Conservation (phyloP, 2,113 vertebrate genomes). For the Colistium nudipinnis region DNA sequence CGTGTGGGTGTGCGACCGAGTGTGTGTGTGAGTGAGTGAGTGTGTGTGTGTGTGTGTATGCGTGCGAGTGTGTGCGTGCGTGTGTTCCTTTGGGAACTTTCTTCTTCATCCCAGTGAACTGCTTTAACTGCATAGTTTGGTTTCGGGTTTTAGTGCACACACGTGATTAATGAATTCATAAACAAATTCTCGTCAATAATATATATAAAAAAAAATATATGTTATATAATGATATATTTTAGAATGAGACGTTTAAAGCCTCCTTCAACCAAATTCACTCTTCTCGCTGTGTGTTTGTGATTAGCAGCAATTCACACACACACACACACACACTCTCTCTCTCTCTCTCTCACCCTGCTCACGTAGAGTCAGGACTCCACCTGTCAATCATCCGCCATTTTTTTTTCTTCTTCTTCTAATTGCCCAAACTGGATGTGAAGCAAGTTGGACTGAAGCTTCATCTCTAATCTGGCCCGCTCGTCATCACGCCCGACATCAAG, state of each 20-base stretch:
- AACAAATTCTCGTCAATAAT: background rate
- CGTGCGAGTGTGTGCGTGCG: no score
- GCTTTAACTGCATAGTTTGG: background rate
- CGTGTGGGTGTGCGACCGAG: no score
- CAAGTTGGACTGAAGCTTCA: conserved; percentile 50
- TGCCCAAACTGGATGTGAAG: conserved; percentile 61
- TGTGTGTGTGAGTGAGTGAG: no score
- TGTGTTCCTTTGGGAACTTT: no score
- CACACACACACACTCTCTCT: conserved; percentile 1
- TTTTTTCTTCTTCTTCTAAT: no score
- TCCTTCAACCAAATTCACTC: no score
- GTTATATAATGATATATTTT: no score
- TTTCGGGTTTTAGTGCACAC: background rate
- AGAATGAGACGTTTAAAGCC: no score
- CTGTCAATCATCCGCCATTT: conserved; percentile 66
- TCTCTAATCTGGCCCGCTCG: conserved; percentile 61
- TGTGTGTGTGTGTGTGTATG: no score
- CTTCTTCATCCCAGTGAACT: background rate
- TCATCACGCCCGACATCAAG: conserved; percentile 68
- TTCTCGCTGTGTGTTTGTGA: no score
- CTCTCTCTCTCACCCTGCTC: conserved; percentile 26
- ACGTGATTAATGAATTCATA: no score
- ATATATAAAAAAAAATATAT: no score
- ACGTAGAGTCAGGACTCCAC: conserved; percentile 58
- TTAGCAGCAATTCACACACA: conserved; percentile 11